Evolutionary conservation across 2,797 vertebrate genomes (phyloP).

Genomic region (Sebastes wilsoni): DNA sequence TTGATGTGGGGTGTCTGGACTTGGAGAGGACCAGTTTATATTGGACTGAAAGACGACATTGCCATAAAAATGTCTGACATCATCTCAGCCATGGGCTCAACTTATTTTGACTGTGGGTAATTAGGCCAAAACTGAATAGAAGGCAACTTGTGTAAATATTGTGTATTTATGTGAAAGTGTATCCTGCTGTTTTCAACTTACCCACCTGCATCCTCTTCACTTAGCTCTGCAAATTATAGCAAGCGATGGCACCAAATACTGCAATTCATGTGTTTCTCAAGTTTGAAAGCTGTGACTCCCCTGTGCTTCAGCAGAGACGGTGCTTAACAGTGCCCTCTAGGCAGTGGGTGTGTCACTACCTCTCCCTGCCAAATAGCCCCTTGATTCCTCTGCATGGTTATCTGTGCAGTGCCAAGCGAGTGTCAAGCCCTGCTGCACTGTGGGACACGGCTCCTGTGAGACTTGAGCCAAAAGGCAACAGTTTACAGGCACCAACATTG

Average conservation of each 20-base stretch:
- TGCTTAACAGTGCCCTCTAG: constrained; percentile 76
- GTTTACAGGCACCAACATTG: background rate
- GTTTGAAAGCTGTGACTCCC: background rate
- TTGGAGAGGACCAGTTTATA: constrained; percentile 38
- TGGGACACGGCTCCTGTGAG: constrained; percentile 26
- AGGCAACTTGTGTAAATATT: constrained; percentile 32
- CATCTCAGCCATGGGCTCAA: constrained; percentile 26
- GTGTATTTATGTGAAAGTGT: constrained; percentile 17
- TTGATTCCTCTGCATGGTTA: constrained; percentile 34
- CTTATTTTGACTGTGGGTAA: constrained; percentile 35
- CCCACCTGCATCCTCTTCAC: constrained; percentile 27
- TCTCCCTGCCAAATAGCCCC: constrained; percentile 31
- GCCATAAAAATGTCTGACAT: constrained; percentile 61
- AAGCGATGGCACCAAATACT: background rate
- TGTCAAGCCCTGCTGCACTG: constrained; percentile 26
- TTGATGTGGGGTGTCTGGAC: constrained; percentile 58
- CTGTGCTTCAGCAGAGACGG: constrained; percentile 10
- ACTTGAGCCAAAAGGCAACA: background rate
- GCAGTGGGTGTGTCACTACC: constrained; percentile 60
- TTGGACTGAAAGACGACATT: constrained; percentile 45
- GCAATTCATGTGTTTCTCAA: background rate
- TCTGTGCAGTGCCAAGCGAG: constrained; percentile 14
- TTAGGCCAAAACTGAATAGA: constrained; percentile 34
- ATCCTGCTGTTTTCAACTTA: constrained; percentile 13
- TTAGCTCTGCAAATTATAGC: constrained; percentile 39